phyloP scores from a whole-genome alignment of 2,797 vertebrate species.

The Harpagifer antarcticus region DNA sequence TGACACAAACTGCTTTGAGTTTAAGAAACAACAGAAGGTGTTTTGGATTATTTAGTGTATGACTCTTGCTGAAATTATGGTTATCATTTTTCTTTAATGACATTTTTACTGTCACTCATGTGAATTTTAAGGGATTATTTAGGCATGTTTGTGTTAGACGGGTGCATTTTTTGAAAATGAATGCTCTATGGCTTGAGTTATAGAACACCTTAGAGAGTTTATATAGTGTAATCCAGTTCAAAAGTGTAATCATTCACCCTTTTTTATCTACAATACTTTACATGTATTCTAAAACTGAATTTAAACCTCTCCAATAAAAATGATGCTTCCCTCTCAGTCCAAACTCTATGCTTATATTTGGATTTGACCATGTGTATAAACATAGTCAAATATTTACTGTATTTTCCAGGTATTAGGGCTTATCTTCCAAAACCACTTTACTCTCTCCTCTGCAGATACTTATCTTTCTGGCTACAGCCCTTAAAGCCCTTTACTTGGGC shows the following conservation, averaged over 20 bases:
- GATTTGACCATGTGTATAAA: background rate
- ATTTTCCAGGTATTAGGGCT: background rate
- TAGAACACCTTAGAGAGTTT: fast-evolving
- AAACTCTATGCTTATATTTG: background rate
- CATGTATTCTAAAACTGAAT: background rate
- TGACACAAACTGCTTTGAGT: background rate
- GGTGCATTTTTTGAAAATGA: background rate
- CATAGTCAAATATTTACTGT: background rate
- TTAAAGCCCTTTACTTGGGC: background rate
- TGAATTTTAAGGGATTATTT: background rate
- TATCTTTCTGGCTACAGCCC: slow-evolving; percentile 8
- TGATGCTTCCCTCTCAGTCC: background rate
- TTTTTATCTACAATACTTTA: background rate
- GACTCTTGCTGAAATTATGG: background rate
- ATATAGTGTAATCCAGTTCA: background rate
- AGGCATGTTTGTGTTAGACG: background rate
- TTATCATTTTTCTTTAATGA: background rate
- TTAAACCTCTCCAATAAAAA: background rate
- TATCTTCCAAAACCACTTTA: slow-evolving; percentile 1
- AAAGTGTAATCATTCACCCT: background rate
- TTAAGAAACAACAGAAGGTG: background rate
- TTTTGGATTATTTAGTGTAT: background rate
- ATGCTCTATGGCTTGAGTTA: background rate
- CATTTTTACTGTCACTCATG: background rate
- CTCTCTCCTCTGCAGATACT: background rate